Evolutionary conservation across 1,140 invertebrate genomes (phyloP), one percentile per base, ranked within the genome.

Genomic region (Ceratina calcarata): DNA sequence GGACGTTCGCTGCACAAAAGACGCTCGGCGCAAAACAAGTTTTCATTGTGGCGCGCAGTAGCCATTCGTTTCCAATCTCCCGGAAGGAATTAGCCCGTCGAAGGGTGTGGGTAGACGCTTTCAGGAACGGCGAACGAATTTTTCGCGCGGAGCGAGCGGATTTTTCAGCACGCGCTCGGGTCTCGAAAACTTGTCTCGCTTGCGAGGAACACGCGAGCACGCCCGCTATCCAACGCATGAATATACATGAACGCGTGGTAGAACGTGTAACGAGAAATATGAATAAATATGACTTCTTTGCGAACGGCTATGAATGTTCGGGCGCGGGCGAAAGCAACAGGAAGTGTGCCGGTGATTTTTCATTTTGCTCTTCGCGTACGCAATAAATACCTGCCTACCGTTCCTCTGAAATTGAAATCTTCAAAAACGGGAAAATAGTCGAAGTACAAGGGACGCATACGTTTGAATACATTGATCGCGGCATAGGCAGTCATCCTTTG

Each of bases 231-330:
- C 18, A 12, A 12, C 71, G 51, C 67, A 85, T 84, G 82, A 85
- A 85, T 85, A 85, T 84, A 67, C 78, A 84, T 81, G 66, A 71
- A 67, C 77, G 69, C 70, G 64, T 76, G 78, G 53, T 64, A 76
- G 78, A 84, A 84, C 82, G 82, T 74, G 68, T 74, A 66, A 79
- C 78, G 78, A 73, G 78, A 79, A 79, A 73, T 79, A 79, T 79
- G 78, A 79, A 79, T 79, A 79, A 79, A 79, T 84, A 85, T 71
- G 71, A 82, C 37, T 84, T 74, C 77, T 84, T 84, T 74, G 62
- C 67, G 70, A 60, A 67, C 27, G 70, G 58, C 68, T 60, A 75
- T 68, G 72, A 84, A 85, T 81, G 82, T 81, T 85, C 67, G 57
- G 82, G 49, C 27, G 68, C 32, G 60, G 16, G 22, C 51, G 70